Conservation (phyloP, 2,113 vertebrate genomes). For the Ameiurus melas region DNA sequence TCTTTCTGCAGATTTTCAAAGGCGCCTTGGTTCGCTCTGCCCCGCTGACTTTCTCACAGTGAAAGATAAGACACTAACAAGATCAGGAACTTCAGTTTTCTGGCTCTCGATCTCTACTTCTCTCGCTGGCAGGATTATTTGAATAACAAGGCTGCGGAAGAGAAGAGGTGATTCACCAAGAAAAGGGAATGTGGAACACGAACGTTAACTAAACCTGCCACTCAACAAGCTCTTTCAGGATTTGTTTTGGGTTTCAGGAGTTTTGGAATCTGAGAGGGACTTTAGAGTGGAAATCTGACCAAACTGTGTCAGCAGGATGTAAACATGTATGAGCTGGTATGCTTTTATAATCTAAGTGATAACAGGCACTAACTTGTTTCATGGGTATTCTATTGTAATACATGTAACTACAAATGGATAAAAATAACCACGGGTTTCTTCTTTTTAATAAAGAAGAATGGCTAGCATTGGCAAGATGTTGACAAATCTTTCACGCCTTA, state of each 20-base stretch:
- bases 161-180: not conserved
- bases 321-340: not conserved
- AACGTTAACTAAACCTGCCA: not conserved
- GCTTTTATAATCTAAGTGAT: not conserved
- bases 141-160: conserved; percentile 17
- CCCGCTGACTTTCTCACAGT: conserved; percentile 19
- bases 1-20: conserved; percentile 23
- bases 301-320: not conserved
- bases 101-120: conserved; percentile 4
- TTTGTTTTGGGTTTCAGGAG: not conserved
- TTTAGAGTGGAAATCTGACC: not conserved
- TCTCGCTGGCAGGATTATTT: conserved; percentile 32
- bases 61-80: conserved; percentile 44
- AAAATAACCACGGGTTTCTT: not conserved
- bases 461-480: not conserved
- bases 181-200: not conserved
- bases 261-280: not conserved
- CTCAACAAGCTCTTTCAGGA: not conserved
- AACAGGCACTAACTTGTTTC: not conserved
- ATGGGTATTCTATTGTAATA: not conserved
- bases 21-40: conserved; percentile 24
- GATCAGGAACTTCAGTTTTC: conserved; percentile 24
- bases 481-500: not conserved
- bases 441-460: not conserved
- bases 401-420: not conserved